phyloP scores from a whole-genome alignment of 2,113 vertebrate species.

The Macaca fascicularis region T2T-MFA8v1.1 NC_088375.1:188529501-188530000 shows the following conservation, averaged over 20 bases:
- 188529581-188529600: background rate
- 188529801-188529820: constrained; percentile 6
- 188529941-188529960: background rate
- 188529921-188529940: constrained; percentile 49
- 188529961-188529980: background rate
- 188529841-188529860: background rate
- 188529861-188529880: background rate
- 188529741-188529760: background rate
- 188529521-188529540: constrained; percentile 1
- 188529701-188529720: background rate
- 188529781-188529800: background rate
- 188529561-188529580: background rate
- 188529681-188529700: background rate
- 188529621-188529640: constrained; percentile 42
- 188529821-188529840: background rate
- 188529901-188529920: background rate
- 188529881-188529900: constrained; percentile 17
- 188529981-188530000: background rate
- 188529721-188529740: background rate
- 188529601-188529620: background rate
- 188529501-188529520: background rate
- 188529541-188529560: background rate
- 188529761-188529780: background rate
- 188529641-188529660: background rate
- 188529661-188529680: background rate